Base-by-base conservation (phyloP, 2,797 vertebrate genomes). In the Acropternis orthonyx region DNA sequence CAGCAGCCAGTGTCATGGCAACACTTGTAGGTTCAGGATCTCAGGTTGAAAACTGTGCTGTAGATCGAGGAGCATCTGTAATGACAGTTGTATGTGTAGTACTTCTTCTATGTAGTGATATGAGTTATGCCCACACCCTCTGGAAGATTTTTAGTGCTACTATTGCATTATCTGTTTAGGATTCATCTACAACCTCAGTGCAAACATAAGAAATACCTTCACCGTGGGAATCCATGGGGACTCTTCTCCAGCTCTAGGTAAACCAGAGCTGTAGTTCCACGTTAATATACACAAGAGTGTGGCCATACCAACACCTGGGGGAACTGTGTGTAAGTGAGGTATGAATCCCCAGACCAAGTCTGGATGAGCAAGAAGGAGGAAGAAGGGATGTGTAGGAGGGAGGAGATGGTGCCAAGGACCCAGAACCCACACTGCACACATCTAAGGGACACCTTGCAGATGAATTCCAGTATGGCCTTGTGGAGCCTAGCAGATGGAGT, bases 261-360 rank as follows among this genome's bases (percentile, higher is more conserved):
- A 10, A 68, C 6, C 39, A 89, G 37, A 67, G 6, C 7, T 84
- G 5, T 46, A 46, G 21, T 5, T 89, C 14, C 13, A 61, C 19
- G 55, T 56, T 51, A 44, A 55, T 7, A 34, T 3, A 39, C 7
- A 20, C 9, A 6, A 12, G 6, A 46, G 8, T 8, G 9, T 24
- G 52, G 21, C 10, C 37, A 34, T 34, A n/a, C 7, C 7, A 21
- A 59, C 10, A 3, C 5, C 14, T 39, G 16, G 28, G 30, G 34
- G 3, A 56, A 48, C 19, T 37, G 16, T 55, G 9, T 34, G 13
- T 37, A 37, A 58, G 0, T 2, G 5, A 1, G 12, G 4, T 39
- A 30, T 68, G 37, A 69, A 68, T 15, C 9, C 27, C 6, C 15
- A 77, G 6, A 32, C 3, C 32, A 18, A 13, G 11, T 51, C 19